Evolutionary conservation across 2,888 invertebrate species (phyloP).

Genomic region (Conomelus anceps): DNA sequence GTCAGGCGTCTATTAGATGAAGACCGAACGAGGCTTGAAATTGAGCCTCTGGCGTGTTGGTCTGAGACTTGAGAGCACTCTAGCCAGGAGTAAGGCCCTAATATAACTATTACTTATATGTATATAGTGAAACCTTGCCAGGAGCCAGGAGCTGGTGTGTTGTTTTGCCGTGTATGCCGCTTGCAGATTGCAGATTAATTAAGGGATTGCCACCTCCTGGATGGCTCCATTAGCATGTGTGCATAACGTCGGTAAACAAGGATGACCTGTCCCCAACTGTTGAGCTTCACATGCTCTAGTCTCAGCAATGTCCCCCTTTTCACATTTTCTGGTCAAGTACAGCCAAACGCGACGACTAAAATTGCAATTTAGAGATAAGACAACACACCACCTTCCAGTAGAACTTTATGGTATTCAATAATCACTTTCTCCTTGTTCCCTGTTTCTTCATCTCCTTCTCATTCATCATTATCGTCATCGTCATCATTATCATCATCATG

Average conservation of each 20-base stretch:
- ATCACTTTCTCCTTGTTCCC: too few relatives aligned
- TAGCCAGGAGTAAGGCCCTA: too few relatives aligned
- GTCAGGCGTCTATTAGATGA: not conserved
- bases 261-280: not conserved
- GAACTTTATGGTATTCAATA: too few relatives aligned
- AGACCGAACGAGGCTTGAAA: not conserved
- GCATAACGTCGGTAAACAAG: not conserved
- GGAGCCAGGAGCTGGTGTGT: not conserved
- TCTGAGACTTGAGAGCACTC: not conserved
- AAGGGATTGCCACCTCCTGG: not conserved
- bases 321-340: not conserved
- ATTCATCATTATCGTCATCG: too few relatives aligned
- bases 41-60: not conserved
- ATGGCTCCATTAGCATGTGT: not conserved
- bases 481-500: too few relatives aligned
- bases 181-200: not conserved
- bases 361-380: too few relatives aligned
- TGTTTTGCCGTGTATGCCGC: not conserved
- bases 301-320: not conserved
- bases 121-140: too few relatives aligned
- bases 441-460: too few relatives aligned
- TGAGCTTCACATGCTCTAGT: not conserved
- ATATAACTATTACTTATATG: too few relatives aligned
- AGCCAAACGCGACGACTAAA: not conserved
- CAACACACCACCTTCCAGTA: too few relatives aligned